Base-by-base conservation (phyloP, 1,140 invertebrate genomes). In the Philotrypesis tridentata region DNA sequence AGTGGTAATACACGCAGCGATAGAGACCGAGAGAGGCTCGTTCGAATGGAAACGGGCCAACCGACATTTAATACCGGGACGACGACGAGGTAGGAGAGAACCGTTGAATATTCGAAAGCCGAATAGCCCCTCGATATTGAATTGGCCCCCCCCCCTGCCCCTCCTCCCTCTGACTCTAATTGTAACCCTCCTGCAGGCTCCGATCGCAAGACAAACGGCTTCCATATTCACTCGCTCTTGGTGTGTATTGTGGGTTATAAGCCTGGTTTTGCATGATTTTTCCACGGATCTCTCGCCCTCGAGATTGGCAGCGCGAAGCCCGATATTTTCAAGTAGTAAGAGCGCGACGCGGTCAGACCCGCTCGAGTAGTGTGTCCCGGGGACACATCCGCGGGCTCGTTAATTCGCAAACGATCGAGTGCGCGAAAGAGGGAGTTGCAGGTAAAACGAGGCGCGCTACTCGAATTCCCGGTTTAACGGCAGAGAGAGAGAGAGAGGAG, bases 101-200 rank as follows among this genome's bases (percentile, higher is more conserved):
- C 84, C 88, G 86, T 89, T 89, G 89, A 91, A 91, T 91, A 91
- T 92, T 91, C 90, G 82, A 86, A 75, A 82, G 86, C n/a, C n/a
- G 89, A 79, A 90, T 89, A 85, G 89, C 87, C 86, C 55, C 27
- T 88, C 87, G 89, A 91, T 92, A 92, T 92, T 91, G 89, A 92
- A 92, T 92, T 91, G 89, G 87, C 88, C 89, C 72, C 87, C n/a
- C n/a, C n/a, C n/a, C n/a, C n/a, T n/a, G n/a, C n/a, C n/a, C n/a
- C n/a, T n/a, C n/a, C n/a, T n/a, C n/a, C n/a, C n/a, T n/a, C 87
- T 37, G 87, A 90, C 89, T 92, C 89, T 92, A 92, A 91, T 92
- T 92, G 90, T 91, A 91, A 89, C 90, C 86, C 88, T 86, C 83
- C n/a, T n/a, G n/a, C n/a, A n/a, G n/a, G n/a, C n/a, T n/a, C 89